These are phyloP conservation scores for Andrena praecox DNA, from an alignment of 2,888 invertebrate species.

Conservation along the genomic window DNA sequence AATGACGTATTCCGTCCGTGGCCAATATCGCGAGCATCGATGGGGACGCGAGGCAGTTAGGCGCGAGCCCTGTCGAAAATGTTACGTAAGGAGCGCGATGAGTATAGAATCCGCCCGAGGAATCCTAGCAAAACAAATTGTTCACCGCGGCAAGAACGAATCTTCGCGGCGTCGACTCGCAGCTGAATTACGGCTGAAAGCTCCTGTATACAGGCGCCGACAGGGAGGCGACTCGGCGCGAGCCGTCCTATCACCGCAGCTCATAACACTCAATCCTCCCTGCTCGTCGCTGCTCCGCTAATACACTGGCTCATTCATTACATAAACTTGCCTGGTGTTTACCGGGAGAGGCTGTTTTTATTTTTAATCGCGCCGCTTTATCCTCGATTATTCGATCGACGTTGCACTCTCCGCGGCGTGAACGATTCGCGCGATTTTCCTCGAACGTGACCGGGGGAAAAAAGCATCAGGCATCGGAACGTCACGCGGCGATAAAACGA, in stretches of 20 bases:
- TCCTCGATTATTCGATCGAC: slow-evolving; percentile 52
- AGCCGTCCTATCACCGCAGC: slow-evolving; percentile 31
- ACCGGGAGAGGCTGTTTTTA: slow-evolving; percentile 59
- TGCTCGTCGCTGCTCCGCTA: slow-evolving; percentile 46
- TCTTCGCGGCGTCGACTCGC: slow-evolving; percentile 39
- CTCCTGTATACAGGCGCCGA: neutral
- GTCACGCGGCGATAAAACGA: slow-evolving; percentile 31
- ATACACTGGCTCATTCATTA: slow-evolving; percentile 82
- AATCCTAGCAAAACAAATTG: slow-evolving; percentile 57
- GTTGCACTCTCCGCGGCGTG: neutral
- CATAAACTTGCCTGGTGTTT: slow-evolving; percentile 81
- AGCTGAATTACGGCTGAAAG: slow-evolving; percentile 19
- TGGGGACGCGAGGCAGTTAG: slow-evolving; percentile 40
- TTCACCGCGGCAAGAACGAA: slow-evolving; percentile 58
- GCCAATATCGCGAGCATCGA: slow-evolving; percentile 18
- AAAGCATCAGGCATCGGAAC: neutral
- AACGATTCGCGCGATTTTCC: slow-evolving; percentile 13
- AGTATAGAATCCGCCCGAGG: slow-evolving; percentile 22
- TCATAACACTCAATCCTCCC: slow-evolving; percentile 23
- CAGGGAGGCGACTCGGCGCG: neutral
- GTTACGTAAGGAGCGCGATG: slow-evolving; percentile 49
- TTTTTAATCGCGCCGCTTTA: slow-evolving; percentile 67
- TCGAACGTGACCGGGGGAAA: neutral
- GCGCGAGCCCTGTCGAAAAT: slow-evolving; percentile 42
- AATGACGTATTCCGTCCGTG: neutral